Evolutionary conservation across 2,113 vertebrate species (phyloP).

Genomic region (Probosciger aterrimus): DNA sequence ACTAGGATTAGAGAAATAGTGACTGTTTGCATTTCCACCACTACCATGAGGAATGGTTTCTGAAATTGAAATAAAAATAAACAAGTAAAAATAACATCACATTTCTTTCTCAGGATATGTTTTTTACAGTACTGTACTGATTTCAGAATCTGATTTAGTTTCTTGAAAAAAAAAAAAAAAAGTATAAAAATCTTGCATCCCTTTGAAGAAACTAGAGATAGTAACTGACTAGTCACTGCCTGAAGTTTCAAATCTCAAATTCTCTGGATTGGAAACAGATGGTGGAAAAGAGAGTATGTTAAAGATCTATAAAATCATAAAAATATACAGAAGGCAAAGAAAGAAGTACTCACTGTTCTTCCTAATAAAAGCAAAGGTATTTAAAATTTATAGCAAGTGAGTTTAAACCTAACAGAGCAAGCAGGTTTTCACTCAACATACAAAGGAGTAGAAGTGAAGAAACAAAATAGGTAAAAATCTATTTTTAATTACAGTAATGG

Average conservation of each 20-base stretch:
- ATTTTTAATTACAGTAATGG: not conserved
- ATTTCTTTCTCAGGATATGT: not conserved
- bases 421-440: not conserved
- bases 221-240: not conserved
- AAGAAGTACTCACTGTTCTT: not conserved
- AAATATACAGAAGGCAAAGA: not conserved
- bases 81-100: not conserved
- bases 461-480: not conserved
- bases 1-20: slow-evolving; percentile 96
- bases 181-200: not conserved
- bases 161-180: not conserved
- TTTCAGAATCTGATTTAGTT: not conserved
- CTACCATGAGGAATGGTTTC: slow-evolving; percentile 82
- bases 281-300: not conserved
- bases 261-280: not conserved
- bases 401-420: not conserved
- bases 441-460: not conserved
- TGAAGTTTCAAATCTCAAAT: not conserved
- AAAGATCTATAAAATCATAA: not conserved
- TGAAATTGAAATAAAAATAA: slow-evolving; percentile 59
- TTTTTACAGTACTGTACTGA: not conserved
- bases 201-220: not conserved
- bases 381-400: not conserved
- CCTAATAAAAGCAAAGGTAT: not conserved
- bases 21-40: slow-evolving; percentile 84